Base-by-base conservation (phyloP, 2,797 vertebrate species). In the Channa striata region DNA sequence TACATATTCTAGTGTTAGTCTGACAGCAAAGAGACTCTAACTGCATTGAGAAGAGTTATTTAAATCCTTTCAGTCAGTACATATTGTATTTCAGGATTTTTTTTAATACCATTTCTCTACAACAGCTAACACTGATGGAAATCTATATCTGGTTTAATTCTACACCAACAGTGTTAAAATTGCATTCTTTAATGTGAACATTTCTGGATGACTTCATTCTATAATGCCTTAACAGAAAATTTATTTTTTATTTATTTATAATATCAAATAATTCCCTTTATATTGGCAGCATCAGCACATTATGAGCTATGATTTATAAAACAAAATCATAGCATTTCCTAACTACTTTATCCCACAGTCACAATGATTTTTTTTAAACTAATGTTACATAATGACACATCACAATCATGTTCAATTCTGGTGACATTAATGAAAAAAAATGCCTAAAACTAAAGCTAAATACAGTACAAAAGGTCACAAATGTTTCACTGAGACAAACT, bases 201-300 rank as follows among this genome's bases (percentile, higher is more conserved):
- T 54, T 72, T 74, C 48, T 66, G 58, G 54, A 59, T 74, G 16
- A 87, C 62, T 62, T 56, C 48, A 59, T 74, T 73, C 47, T 62
- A 62, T 78, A 75, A 84, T 83, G 71, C 74, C 73, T 76, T 75
- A 65, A 67, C 40, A 65, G 51, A 40, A 73, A 44, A 40, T 64
- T 50, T 23, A 62, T 16, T n/a, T n/a, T n/a, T n/a, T 69, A 78
- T 57, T 58, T 56, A 57, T 54, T 86, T 74, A 53, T 46, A 66
- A 67, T 59, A 81, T 82, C 68, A 83, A 73, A 76, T 73, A 82
- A 53, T 80, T 92, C 90, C 90, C 90, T 92, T 92, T 87, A 85
- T 78, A 81, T 87, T 90, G 89, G 88, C 89, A 90, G 82, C 88
- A 87, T 89, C 54, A 72, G 78, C 78, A 84, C 78, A 88, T 79